A percentile compares a stretch with the other conserved stretches of the same genome.
Evolutionary conservation across 2,113 vertebrate genomes (phyloP).

Genomic region (Cranoglanis bouderius): DNA sequence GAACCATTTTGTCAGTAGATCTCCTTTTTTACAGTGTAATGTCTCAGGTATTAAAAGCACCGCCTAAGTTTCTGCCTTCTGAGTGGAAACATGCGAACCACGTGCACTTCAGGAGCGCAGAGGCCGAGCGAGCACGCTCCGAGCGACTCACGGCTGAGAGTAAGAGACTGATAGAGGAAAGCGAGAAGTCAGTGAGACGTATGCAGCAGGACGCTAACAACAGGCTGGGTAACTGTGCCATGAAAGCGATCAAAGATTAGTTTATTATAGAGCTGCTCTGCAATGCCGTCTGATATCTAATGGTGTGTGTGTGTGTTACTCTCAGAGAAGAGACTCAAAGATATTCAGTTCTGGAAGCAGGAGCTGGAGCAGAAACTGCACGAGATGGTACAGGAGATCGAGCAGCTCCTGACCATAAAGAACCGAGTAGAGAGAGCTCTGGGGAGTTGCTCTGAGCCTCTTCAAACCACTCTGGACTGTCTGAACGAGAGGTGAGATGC

Average conservation of each 20-base stretch:
- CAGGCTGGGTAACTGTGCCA: slow-evolving; percentile 77
- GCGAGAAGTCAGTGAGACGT: slow-evolving; percentile 75
- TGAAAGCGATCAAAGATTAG: not conserved
- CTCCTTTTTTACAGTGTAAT: slow-evolving; percentile 60
- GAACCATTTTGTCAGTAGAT: not conserved
- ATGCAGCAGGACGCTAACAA: slow-evolving; percentile 81
- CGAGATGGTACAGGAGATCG: slow-evolving; percentile 77
- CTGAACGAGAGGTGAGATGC: slow-evolving; percentile 81
- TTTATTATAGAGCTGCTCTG: not conserved
- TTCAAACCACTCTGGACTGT: slow-evolving; percentile 76
- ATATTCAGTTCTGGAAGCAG: slow-evolving; percentile 85
- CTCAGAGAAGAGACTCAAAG: slow-evolving; percentile 82
- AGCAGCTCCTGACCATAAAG: slow-evolving; percentile 72
- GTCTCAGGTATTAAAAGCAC: slow-evolving; percentile 71
- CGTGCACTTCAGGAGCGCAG: slow-evolving; percentile 65
- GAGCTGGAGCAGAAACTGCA: slow-evolving; percentile 84
- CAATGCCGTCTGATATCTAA: not conserved
- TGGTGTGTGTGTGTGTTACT: not conserved
- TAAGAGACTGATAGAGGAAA: slow-evolving; percentile 78
- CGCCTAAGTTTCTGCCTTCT: slow-evolving; percentile 70
- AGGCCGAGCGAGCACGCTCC: slow-evolving; percentile 74
- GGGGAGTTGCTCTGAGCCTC: slow-evolving; percentile 75
- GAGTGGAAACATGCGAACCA: slow-evolving; percentile 77
- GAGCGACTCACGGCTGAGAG: slow-evolving; percentile 78
- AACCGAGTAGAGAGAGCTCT: slow-evolving; percentile 79